Base-by-base conservation (phyloP, 2,888 invertebrate species). In the Nemapogon koenigi region DNA sequence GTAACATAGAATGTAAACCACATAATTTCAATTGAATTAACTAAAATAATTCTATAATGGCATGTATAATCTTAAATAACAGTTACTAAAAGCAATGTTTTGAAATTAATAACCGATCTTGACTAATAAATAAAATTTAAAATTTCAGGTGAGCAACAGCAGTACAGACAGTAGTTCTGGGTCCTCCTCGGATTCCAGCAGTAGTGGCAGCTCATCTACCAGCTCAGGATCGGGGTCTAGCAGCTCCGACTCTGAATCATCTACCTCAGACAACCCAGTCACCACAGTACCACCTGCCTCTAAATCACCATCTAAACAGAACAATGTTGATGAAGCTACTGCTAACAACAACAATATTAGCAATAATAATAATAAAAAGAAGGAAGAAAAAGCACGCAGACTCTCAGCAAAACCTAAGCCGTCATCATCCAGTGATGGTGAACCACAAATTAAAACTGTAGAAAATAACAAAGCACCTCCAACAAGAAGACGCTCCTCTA, bases 221-320 rank as follows among this genome's bases (percentile, higher is more conserved):
- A 85, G 84, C 39, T 87, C 88, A 0, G 89, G 84, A 27, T 86
- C 87, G 3, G 87, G 83, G 0, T 86, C 84, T 2, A 84, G 86
- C 26, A 87, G 86, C 49, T 84, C 85, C 0, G 90, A 89, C 47
- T 84, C 86, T 0, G 90, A 90, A 45, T 86, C 89, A 1, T 86
- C 87, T 1, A 76, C 80, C 2, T 83, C 75, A 0, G 72, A 72
- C 11, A 52, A 57, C 7, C 65, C 67, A 37, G 54, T 52, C n/a
- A 45, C 43, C 3, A 46, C 56, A 6, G 48, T 53, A 2, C 45
- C 51, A 8, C 50, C 58, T 2, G 49, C 56, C 28, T 17, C 38
- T 16, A 78, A 71, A 46, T 67, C 65, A n/a, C 71, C 64, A 7
- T 49, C 55, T 2, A 70, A 78, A 50, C 52, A 66, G 29, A 53